Evolutionary conservation across 1,140 invertebrate genomes (phyloP), one percentile per base, ranked within the genome.

Genomic region (Charaxes varanes): DNA sequence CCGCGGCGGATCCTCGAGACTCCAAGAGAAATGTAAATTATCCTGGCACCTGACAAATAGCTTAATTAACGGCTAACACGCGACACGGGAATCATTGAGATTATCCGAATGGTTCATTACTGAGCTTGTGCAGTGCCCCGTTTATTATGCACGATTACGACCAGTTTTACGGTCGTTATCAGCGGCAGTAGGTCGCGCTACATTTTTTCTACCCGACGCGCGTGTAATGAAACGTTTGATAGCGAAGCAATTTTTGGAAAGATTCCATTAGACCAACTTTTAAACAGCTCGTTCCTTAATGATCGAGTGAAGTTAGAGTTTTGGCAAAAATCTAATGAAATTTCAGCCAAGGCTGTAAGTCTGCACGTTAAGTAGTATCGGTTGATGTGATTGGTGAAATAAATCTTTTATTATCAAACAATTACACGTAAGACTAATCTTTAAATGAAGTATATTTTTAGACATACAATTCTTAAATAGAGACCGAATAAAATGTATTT

Each of bases 41-140:
- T 70, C 56, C 61, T 45, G 59, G 46, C 66, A 68, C 63, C 68
- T 74, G 79, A 83, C 79, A 83, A 83, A 83, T 83, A 79, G 79
- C 79, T 83, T 83, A 80, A 83, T 83, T 83, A 83, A 82, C 73
- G 62, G 54, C 61, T 62, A 69, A 77, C 73, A 77, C 69, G 66
- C 63, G 61, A 72, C 62, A 61, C 54, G 58, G 57, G 68, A 73
- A 58, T 74, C 70, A 74, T 72, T 71, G 63, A 63, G 64, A 73
- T 73, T 66, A 66, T 73, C 63, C 61, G 53, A 67, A 71, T 67
- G 56, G 57, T 55, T 68, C 62, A 64, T 66, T 66, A 56, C 46
- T 8, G 41, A 59, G 52, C 45, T 44, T 35, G n/a, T n/a, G 47
- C 38, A 24, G 30, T 21, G 38, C 28, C 32, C 12, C 37, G 53